Evolutionary conservation across 2,888 invertebrate genomes (phyloP).

Genomic region (Nomada ferruginata): DNA sequence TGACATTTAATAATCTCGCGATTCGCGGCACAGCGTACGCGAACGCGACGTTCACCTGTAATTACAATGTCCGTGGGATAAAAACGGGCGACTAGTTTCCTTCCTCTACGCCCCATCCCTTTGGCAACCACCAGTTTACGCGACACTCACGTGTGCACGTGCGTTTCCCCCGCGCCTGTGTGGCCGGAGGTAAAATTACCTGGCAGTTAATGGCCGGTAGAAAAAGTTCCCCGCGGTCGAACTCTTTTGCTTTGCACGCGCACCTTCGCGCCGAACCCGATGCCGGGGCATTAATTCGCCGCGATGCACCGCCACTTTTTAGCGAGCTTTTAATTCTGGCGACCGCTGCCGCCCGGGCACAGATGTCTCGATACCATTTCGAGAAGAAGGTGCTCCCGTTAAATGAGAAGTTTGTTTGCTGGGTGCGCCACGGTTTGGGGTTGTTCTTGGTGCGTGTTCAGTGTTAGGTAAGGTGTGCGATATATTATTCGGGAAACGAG

Average conservation of each 20-base stretch:
- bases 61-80: slow-evolving; percentile 27
- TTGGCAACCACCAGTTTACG: not conserved
- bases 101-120: not conserved
- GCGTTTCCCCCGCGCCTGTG: not conserved
- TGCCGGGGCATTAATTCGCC: slow-evolving; percentile 13
- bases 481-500: no score
- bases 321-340: slow-evolving; percentile 12
- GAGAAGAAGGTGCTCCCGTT: not conserved
- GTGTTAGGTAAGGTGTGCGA: no score
- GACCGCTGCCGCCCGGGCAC: not conserved
- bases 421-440: not conserved
- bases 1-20: slow-evolving; percentile 47
- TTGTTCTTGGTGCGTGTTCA: not conserved
- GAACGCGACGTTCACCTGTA: slow-evolving; percentile 24
- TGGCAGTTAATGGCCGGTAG: slow-evolving; percentile 16
- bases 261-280: slow-evolving; percentile 11
- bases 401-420: slow-evolving; percentile 8
- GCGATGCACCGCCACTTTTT: slow-evolving; percentile 4
- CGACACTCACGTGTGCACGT: not conserved
- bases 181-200: slow-evolving; percentile 8
- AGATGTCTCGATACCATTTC: slow-evolving; percentile 20
- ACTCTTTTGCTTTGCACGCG: slow-evolving; percentile 12
- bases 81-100: not conserved
- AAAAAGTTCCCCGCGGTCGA: slow-evolving; percentile 18
- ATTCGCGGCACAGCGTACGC: slow-evolving; percentile 37